phyloP scores from a whole-genome alignment of 2,888 invertebrate species.

The Phytoseiulus persimilis region DNA sequence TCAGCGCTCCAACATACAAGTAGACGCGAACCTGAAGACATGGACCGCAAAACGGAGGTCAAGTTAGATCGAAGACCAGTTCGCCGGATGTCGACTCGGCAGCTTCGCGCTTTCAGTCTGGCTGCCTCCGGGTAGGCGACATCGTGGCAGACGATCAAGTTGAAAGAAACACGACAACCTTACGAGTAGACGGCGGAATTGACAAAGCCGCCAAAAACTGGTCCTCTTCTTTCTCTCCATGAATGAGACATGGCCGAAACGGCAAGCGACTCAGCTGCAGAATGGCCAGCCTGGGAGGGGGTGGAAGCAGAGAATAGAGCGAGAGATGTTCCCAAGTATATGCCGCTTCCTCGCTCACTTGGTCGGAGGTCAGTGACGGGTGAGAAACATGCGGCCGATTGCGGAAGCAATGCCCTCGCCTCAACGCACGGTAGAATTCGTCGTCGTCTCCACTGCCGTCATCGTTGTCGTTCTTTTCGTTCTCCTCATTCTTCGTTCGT shows the following conservation, averaged over 20 bases:
- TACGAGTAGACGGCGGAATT: background rate
- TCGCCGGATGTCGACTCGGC: too few relatives aligned
- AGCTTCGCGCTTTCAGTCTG: too few relatives aligned
- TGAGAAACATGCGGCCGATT: background rate
- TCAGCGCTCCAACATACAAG: too few relatives aligned
- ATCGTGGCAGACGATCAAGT: background rate
- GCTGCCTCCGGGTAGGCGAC: background rate
- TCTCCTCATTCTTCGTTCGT: background rate
- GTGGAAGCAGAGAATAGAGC: background rate
- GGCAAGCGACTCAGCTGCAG: background rate
- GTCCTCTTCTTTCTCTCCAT: background rate
- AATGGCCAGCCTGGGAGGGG: background rate
- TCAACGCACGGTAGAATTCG: background rate
- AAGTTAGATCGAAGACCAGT: too few relatives aligned
- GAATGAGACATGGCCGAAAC: background rate
- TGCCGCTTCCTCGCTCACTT: background rate
- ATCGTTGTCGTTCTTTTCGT: background rate
- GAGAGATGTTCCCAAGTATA: background rate
- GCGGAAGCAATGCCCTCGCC: background rate
- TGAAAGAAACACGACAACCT: background rate
- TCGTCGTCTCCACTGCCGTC: too few relatives aligned
- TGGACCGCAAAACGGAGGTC: too few relatives aligned
- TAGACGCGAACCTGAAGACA: too few relatives aligned
- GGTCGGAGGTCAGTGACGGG: background rate
- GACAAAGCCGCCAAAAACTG: conserved; percentile 5